Conservation (phyloP, 2,113 vertebrate genomes). For the Takifugu flavidus region DNA sequence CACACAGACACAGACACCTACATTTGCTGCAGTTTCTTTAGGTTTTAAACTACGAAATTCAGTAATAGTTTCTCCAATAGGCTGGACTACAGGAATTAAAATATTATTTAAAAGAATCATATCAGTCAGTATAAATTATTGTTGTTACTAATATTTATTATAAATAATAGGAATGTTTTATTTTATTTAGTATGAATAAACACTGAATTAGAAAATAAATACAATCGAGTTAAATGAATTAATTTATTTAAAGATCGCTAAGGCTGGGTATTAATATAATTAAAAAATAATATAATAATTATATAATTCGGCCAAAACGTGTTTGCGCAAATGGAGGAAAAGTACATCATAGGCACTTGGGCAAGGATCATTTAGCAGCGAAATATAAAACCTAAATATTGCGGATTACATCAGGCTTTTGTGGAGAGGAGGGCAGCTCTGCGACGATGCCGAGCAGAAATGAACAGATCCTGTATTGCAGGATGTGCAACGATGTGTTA, state of each 20-base stretch:
- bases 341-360: conserved; percentile 53
- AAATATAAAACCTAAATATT: conserved; percentile 78
- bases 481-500: conserved; percentile 83
- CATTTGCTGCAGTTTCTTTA: background rate
- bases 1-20: conserved; percentile 20
- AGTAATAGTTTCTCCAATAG: background rate
- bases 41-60: background rate
- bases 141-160: background rate
- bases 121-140: background rate
- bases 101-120: background rate
- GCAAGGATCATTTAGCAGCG: conserved; percentile 77
- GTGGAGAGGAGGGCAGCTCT: conserved; percentile 36
- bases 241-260: too few relatives aligned
- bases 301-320: conserved; percentile 59
- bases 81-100: background rate
- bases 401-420: conserved; percentile 55
- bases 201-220: background rate
- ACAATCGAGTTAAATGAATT: too few relatives aligned
- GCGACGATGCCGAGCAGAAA: conserved; percentile 54
- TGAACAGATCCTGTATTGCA: conserved; percentile 77
- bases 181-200: background rate
- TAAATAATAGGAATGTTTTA: background rate
- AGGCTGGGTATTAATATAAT: background rate
- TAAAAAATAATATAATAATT: background rate
- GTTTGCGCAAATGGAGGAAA: conserved; percentile 44